phyloP scores from a whole-genome alignment of 2,888 invertebrate species.

The Diabrotica balteata region DNA sequence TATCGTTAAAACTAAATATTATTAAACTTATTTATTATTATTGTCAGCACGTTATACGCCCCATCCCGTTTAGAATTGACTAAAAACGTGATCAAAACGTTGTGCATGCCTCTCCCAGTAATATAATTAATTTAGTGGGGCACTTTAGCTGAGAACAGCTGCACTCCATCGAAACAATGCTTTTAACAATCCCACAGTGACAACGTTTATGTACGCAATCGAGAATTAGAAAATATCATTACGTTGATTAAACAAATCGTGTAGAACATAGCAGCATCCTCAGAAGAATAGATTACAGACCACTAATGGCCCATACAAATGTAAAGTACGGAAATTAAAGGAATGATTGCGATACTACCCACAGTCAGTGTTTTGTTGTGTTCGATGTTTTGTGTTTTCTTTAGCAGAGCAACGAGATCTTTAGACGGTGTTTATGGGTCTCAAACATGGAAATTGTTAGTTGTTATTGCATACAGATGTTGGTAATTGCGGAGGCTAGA shows the following conservation, averaged over 20 bases:
- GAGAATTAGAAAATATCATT: conserved; percentile 11
- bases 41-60: too few species aligned
- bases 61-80: too few species aligned
- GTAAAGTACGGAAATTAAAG: conserved; percentile 48
- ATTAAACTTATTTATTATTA: too few species aligned
- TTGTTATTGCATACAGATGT: too few species aligned
- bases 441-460: conserved; percentile 5
- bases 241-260: conserved; percentile 9
- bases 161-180: neutral
- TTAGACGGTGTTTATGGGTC: conserved; percentile 7
- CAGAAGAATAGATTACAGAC: conserved; percentile 41
- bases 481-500: too few species aligned
- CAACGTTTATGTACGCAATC: conserved; percentile 1
- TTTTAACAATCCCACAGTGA: conserved; percentile 2
- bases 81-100: too few species aligned
- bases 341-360: conserved; percentile 39
- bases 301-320: conserved; percentile 48
- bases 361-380: conserved; percentile 21
- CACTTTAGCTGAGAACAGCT: too few species aligned
- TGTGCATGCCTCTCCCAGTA: too few species aligned
- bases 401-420: conserved; percentile 1
- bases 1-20: too few species aligned
- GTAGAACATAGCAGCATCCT: conserved; percentile 16
- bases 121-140: too few species aligned
- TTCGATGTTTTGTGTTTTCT: conserved; percentile 20